phyloP scores from a whole-genome alignment of 1,140 invertebrate species.

The Drosophila grimshawi region DNA sequence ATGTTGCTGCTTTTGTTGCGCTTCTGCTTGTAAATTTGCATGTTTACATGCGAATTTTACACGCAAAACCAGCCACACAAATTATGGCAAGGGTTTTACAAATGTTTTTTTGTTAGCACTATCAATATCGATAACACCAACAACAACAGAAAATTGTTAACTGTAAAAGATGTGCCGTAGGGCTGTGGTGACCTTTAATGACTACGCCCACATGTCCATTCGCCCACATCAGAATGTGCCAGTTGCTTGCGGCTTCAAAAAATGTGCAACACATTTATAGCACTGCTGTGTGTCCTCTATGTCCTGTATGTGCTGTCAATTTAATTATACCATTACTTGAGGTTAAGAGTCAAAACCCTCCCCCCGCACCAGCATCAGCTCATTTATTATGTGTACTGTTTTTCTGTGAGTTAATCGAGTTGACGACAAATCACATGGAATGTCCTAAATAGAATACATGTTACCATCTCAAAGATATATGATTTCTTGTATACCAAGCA shows the following conservation, averaged over 20 bases:
- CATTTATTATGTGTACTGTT: conserved; percentile 60
- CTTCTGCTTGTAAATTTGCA: conserved; percentile 60
- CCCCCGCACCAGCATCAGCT: conserved; percentile 8
- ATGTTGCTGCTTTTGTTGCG: conserved; percentile 31
- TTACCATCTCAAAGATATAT: background rate
- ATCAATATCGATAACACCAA: conserved; percentile 30
- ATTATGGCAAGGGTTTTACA: conserved; percentile 42
- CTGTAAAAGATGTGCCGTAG: conserved; percentile 18
- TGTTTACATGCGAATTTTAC: conserved; percentile 71
- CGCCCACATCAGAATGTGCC: conserved; percentile 8
- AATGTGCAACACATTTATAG: conserved; percentile 11
- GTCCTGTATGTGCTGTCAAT: conserved; percentile 54
- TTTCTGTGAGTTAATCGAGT: conserved; percentile 73
- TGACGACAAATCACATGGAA: conserved; percentile 11
- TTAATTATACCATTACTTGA: conserved; percentile 77
- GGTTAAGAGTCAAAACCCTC: conserved; percentile 32
- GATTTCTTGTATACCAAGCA: no score
- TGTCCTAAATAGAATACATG: background rate
- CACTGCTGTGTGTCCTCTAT: conserved; percentile 3
- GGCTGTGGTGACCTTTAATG: conserved; percentile 2
- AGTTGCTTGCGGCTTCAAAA: conserved; percentile 37
- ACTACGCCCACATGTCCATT: conserved; percentile 17
- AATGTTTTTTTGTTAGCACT: conserved; percentile 25
- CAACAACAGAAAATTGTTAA: conserved; percentile 36
- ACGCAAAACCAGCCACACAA: conserved; percentile 50